Evolutionary conservation across 2,797 vertebrate genomes (phyloP).

Genomic region (Bucorvus abyssinicus): DNA sequence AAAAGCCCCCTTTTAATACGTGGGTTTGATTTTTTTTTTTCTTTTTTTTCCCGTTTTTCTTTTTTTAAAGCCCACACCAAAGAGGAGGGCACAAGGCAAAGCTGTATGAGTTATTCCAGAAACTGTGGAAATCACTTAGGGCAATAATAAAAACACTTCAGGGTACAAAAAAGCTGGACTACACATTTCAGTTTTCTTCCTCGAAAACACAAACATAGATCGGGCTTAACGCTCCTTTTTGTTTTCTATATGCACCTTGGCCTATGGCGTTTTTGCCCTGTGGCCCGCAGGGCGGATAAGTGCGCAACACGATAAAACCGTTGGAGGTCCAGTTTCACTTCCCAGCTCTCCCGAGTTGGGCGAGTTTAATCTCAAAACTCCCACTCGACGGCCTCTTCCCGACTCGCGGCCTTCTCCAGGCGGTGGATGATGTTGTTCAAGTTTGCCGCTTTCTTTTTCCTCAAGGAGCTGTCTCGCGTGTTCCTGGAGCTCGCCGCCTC

Average conservation of each 20-base stretch:
- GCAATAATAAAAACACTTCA: slow-evolving; percentile 95
- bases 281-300: slow-evolving; percentile 97
- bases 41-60: slow-evolving; percentile 32
- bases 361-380: slow-evolving; percentile 84
- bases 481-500: slow-evolving; percentile 85
- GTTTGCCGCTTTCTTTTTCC: slow-evolving; percentile 99
- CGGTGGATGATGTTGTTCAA: slow-evolving; percentile 99
- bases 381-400: slow-evolving; percentile 92
- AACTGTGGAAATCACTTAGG: slow-evolving; percentile 97
- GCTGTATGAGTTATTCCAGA: slow-evolving; percentile 98
- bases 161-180: slow-evolving; percentile 87
- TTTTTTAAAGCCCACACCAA: slow-evolving; percentile 83
- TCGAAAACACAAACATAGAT: slow-evolving; percentile 82
- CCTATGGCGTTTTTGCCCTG: slow-evolving; percentile 90
- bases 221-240: slow-evolving; percentile 84
- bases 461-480: slow-evolving; percentile 94
- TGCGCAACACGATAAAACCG: slow-evolving; percentile 89
- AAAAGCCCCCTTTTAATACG: slow-evolving; percentile 84
- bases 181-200: slow-evolving; percentile 84
- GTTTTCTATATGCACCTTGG: slow-evolving; percentile 92
- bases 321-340: slow-evolving; percentile 76
- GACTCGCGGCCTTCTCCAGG: slow-evolving; percentile 97
- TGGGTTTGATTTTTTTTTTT: slow-evolving; percentile 81
- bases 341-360: slow-evolving; percentile 78
- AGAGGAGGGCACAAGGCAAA: slow-evolving; percentile 89